Percentiles rank a stretch among this genome's conserved stretches.
Evolutionary conservation across 2,888 invertebrate species (phyloP).

Genomic region (Cylloceria caligata): DNA sequence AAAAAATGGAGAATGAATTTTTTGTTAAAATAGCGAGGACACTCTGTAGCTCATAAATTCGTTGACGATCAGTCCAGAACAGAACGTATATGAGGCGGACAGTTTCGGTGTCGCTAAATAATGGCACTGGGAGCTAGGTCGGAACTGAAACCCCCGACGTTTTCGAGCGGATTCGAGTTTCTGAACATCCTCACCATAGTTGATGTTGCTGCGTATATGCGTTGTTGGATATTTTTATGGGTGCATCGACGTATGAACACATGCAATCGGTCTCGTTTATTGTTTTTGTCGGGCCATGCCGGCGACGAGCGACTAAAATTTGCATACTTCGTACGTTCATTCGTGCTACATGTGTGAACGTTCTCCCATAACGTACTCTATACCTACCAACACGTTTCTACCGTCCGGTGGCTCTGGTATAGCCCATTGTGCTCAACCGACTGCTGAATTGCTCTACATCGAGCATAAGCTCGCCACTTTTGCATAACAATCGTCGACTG

Average conservation of each 20-base stretch:
- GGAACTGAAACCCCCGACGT: conserved; percentile 60
- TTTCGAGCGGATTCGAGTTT: conserved; percentile 33
- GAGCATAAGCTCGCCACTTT: conserved; percentile 82
- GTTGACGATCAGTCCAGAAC: conserved; percentile 67
- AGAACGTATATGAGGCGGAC: conserved; percentile 48
- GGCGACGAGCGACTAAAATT: conserved; percentile 77
- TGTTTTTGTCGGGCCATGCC: conserved; percentile 79
- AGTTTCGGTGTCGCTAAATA: conserved; percentile 75
- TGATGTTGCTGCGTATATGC: conserved; percentile 31
- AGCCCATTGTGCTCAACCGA: conserved; percentile 80
- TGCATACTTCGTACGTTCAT: conserved; percentile 79
- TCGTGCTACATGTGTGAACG: conserved; percentile 67
- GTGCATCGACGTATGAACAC: conserved; percentile 82
- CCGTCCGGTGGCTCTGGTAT: conserved; percentile 57
- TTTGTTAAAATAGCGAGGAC: conserved; percentile 43
- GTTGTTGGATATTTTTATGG: conserved; percentile 78
- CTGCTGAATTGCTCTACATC: conserved; percentile 81
- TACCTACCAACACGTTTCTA: conserved; percentile 34
- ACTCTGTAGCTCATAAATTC: conserved; percentile 69
- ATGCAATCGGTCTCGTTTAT: conserved; percentile 82
- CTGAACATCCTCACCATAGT: conserved; percentile 5
- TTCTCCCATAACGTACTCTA: conserved; percentile 45
- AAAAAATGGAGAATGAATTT: neutral
- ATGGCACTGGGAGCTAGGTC: conserved; percentile 65
- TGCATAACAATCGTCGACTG: conserved; percentile 80